Evolutionary conservation across 2,888 invertebrate species (phyloP).

Genomic region (Homarus gammarus): DNA sequence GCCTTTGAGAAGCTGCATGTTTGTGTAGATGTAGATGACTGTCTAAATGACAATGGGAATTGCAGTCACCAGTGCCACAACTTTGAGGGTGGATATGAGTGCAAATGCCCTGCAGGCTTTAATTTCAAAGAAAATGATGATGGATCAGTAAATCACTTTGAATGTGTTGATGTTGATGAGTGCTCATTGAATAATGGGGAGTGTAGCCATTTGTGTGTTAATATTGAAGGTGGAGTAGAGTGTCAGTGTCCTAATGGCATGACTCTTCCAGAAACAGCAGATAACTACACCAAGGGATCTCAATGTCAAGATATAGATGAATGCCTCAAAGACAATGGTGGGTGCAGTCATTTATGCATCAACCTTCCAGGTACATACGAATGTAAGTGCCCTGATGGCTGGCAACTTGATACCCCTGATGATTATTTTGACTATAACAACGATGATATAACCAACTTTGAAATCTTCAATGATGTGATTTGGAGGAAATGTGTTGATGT

Average conservation of each 20-base stretch:
- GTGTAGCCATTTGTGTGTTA: conserved; percentile 79
- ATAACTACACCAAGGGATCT: conserved; percentile 79
- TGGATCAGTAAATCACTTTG: conserved; percentile 80
- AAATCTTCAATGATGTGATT: conserved; percentile 82
- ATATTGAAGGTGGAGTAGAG: conserved; percentile 79
- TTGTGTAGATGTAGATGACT: conserved; percentile 78
- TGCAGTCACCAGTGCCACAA: conserved; percentile 74
- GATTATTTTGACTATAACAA: conserved; percentile 68
- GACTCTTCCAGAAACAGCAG: conserved; percentile 77
- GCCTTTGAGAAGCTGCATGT: conserved; percentile 73
- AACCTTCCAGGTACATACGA: conserved; percentile 79
- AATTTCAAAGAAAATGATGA: conserved; percentile 10
- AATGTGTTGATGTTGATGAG: conserved; percentile 79
- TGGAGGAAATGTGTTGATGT: conserved; percentile 80
- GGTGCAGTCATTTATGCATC: conserved; percentile 81
- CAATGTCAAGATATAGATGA: conserved; percentile 80
- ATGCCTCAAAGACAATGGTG: conserved; percentile 79
- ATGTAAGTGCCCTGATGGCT: conserved; percentile 78
- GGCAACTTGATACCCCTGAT: conserved; percentile 76
- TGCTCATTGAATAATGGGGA: conserved; percentile 79
- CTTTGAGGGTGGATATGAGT: conserved; percentile 64
- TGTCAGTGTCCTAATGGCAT: conserved; percentile 79
- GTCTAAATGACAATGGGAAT: conserved; percentile 77
- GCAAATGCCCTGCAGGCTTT: conserved; percentile 69
- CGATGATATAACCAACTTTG: conserved; percentile 83